Conservation (phyloP, 2,797 vertebrate genomes). For the Cottoperca gobio region DNA sequence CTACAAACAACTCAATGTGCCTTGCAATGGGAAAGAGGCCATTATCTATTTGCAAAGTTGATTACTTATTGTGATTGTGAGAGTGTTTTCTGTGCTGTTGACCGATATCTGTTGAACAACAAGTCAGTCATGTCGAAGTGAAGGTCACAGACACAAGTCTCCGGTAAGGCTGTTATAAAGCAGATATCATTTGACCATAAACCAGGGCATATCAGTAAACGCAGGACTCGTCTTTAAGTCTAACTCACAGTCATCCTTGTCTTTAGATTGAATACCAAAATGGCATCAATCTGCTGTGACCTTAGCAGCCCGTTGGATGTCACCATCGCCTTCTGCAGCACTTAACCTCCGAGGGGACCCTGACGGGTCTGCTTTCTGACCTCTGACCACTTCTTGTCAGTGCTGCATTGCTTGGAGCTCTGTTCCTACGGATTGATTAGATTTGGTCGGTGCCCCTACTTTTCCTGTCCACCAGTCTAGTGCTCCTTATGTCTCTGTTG, state of each 20-base stretch:
- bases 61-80: conserved; percentile 55
- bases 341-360: conserved; percentile 55
- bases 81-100: conserved; percentile 29
- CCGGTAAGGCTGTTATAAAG: conserved; percentile 18
- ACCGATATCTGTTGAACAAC: conserved; percentile 56
- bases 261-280: conserved; percentile 42
- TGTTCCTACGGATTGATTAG: conserved; percentile 56
- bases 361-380: conserved; percentile 60
- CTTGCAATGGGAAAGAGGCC: conserved; percentile 34
- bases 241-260: conserved; percentile 13
- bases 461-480: conserved; percentile 16
- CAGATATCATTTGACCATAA: conserved; percentile 30
- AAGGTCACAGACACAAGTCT: conserved; percentile 53
- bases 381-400: conserved; percentile 65
- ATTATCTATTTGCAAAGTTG: conserved; percentile 67
- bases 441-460: conserved; percentile 40
- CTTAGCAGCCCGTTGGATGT: conserved; percentile 41
- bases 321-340: conserved; percentile 52
- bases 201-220: conserved; percentile 36
- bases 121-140: conserved; percentile 47
- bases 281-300: conserved; percentile 38
- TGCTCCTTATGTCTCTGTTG: conserved; percentile 7
- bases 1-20: conserved; percentile 47
- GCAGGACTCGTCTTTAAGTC: conserved; percentile 13
- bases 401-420: conserved; percentile 47